Evolutionary conservation across 2,888 invertebrate species (phyloP).

Genomic region (Drosophila niveifrons): DNA sequence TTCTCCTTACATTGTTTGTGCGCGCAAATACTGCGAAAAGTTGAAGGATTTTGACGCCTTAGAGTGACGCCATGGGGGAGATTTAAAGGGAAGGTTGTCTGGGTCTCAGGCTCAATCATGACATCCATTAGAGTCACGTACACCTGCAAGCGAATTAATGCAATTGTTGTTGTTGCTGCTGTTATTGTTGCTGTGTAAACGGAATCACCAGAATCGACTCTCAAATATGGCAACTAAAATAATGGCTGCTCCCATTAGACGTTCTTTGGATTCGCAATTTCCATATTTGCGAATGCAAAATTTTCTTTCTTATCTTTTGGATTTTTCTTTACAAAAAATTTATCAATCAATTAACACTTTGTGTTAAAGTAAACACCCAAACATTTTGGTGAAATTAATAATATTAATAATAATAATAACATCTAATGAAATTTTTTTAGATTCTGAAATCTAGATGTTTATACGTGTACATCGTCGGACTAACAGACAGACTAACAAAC

Average conservation of each 20-base stretch:
- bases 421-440: too few relatives aligned
- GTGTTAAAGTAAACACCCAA: too few relatives aligned
- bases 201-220: conserved; percentile 22
- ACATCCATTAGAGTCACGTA: conserved; percentile 57
- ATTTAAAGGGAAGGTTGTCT: neutral
- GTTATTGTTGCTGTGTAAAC: conserved; percentile 11
- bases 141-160: conserved; percentile 77
- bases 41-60: conserved; percentile 80
- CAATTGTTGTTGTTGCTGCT: conserved; percentile 34
- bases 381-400: too few relatives aligned
- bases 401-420: too few relatives aligned
- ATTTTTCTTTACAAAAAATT: neutral
- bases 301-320: conserved; percentile 12
- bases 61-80: conserved; percentile 30
- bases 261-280: conserved; percentile 8
- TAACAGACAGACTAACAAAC: too few relatives aligned
- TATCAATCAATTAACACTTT: too few relatives aligned
- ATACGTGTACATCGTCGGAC: too few relatives aligned
- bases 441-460: too few relatives aligned
- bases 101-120: conserved; percentile 44
- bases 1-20: conserved; percentile 37
- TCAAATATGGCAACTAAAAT: conserved; percentile 15
- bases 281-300: conserved; percentile 34
- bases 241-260: conserved; percentile 13
- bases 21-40: conserved; percentile 74